Evolutionary conservation across 2,888 invertebrate genomes (phyloP), one percentile per base, ranked within the genome.

Genomic region (Xylota segnis): DNA sequence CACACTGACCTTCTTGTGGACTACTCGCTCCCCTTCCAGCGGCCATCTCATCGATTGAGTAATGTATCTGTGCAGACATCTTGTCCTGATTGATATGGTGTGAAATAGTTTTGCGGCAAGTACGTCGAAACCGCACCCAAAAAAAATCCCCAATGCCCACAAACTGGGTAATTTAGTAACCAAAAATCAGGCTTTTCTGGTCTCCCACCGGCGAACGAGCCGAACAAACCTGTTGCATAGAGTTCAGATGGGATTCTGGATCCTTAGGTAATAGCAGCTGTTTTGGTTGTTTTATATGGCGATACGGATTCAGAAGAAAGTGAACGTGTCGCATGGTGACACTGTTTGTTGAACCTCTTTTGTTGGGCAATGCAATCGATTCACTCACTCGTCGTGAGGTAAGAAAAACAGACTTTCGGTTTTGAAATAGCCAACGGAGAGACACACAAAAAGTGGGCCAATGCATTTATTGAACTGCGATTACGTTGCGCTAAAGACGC

Each of bases 381-480:
- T 45, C 23, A 47, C 16, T 40, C n/a, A n/a, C n/a, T n/a, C n/a
- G n/a, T n/a, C n/a, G 27, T 14, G 12, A 56, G 16, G 56, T 32
- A 54, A 58, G 45, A 52, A 43, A 54, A 37, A 34, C 9, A 58
- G 18, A 65, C 29, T 76, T 66, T 18, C 70, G n/a, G 50, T 71
- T 70, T 76, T 56, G 71, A 71, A 76, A 83, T 71, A 52, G 43
- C 71, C 58, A 74, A 34, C 14, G 10, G 63, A 52, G 50, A 70
- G 50, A 14, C 29, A 37, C 3, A 10, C 9, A 45, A 76, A 66
- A 84, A 84, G 84, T 84, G 75, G 81, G 84, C 75, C 84, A 81
- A 71, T 84, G 75, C 81, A 84, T 81, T 84, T 71, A 84, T 84
- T 81, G 84, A 84, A 75, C 75, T 59, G 65, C 75, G 71, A 81